phyloP scores from a whole-genome alignment of 2,888 invertebrate species.

The Lycaena phlaeas region DNA sequence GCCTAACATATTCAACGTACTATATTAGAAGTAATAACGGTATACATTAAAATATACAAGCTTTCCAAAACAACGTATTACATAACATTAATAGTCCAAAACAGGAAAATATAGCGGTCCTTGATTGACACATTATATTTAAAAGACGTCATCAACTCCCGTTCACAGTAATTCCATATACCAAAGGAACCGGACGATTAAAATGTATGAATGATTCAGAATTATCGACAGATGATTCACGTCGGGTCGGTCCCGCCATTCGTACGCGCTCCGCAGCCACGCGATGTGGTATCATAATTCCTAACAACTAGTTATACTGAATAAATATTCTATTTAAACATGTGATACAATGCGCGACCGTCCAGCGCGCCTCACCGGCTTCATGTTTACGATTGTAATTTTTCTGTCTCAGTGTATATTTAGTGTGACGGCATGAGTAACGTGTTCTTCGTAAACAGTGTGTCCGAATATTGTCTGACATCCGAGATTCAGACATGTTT shows the following conservation, averaged over 20 bases:
- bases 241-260: constrained; percentile 48
- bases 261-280: constrained; percentile 51
- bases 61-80: not conserved
- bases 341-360: constrained; percentile 67
- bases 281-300: constrained; percentile 37
- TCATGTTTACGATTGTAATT: constrained; percentile 68
- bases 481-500: constrained; percentile 45
- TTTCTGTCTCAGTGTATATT: constrained; percentile 62
- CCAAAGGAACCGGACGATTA: constrained; percentile 29
- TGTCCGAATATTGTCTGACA: constrained; percentile 35
- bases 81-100: not conserved
- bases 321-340: constrained; percentile 64
- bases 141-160: not conserved
- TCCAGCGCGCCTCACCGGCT: constrained; percentile 54
- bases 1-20: too few species aligned
- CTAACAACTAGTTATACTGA: constrained; percentile 38
- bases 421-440: constrained; percentile 58
- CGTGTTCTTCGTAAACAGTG: constrained; percentile 66
- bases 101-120: not conserved
- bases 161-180: not conserved
- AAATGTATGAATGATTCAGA: constrained; percentile 55
- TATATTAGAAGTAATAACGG: too few species aligned
- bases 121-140: not conserved
- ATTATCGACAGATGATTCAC: constrained; percentile 61
- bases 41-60: too few species aligned